Conservation (phyloP, 2,797 vertebrate genomes). For the Masticophis lateralis region DNA sequence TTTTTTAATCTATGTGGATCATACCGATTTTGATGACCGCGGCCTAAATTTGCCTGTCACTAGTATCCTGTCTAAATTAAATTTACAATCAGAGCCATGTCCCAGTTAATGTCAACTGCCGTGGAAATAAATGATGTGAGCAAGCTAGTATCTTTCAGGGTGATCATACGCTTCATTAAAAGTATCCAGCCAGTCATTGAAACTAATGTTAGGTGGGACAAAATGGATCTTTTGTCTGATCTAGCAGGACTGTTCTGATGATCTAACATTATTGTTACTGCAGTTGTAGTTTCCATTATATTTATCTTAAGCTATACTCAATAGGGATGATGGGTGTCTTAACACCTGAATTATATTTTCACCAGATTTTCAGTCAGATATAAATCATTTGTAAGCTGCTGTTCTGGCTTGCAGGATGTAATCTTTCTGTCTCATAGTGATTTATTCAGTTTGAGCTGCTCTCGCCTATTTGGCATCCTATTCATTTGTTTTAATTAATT, state of each 20-base stretch:
- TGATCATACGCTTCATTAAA: background rate
- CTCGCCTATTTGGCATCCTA: background rate
- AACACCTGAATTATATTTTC: background rate
- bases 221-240: background rate
- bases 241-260: background rate
- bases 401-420: background rate
- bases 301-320: background rate
- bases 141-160: background rate
- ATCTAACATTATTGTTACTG: background rate
- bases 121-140: background rate
- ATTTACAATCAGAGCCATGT: background rate
- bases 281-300: background rate
- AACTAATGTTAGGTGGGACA: background rate
- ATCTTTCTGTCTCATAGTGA: background rate
- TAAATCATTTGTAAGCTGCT: background rate
- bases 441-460: background rate
- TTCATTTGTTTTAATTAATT: background rate
- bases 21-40: background rate
- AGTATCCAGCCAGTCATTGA: background rate
- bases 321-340: background rate
- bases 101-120: background rate
- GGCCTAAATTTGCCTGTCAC: background rate
- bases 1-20: background rate
- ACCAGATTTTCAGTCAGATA: background rate
- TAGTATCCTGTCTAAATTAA: background rate